phyloP scores from a whole-genome alignment of 2,797 vertebrate genomes.

The Phylloscopus collybita region DNA sequence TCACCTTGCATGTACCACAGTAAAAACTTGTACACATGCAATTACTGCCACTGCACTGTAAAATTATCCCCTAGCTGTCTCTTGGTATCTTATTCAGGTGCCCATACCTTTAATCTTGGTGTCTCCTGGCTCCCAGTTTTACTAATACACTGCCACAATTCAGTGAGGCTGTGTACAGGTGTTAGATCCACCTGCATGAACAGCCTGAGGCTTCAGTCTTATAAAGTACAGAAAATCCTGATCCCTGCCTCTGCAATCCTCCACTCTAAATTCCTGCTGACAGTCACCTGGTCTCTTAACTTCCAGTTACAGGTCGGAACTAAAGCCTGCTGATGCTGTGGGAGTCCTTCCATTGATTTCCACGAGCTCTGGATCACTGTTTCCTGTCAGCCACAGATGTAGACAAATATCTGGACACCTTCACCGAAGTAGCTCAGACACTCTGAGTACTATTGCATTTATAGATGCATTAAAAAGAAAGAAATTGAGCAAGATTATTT shows the following conservation, averaged over 20 bases:
- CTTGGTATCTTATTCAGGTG: not conserved
- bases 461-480: not conserved
- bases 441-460: not conserved
- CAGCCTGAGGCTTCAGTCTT: conserved; percentile 45
- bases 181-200: conserved; percentile 60
- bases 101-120: conserved; percentile 5
- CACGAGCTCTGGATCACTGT: not conserved
- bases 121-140: conserved; percentile 8
- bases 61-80: not conserved
- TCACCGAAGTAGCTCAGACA: not conserved
- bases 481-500: conserved; percentile 72
- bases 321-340: conserved; percentile 39
- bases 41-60: not conserved
- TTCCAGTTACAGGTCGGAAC: conserved; percentile 32
- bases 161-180: conserved; percentile 6
- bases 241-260: conserved; percentile 42
- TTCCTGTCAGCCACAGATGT: not conserved
- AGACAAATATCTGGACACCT: conserved; percentile 17
- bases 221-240: conserved; percentile 42
- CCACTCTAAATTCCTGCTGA: conserved; percentile 53
- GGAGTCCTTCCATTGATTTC: conserved; percentile 59
- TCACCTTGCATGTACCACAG: not conserved
- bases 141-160: not conserved
- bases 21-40: not conserved
- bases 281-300: conserved; percentile 56